Percentiles rank a stretch among this genome's conserved stretches.
Evolutionary conservation across 2,888 invertebrate genomes (phyloP).

Genomic region (Amiota minor): DNA sequence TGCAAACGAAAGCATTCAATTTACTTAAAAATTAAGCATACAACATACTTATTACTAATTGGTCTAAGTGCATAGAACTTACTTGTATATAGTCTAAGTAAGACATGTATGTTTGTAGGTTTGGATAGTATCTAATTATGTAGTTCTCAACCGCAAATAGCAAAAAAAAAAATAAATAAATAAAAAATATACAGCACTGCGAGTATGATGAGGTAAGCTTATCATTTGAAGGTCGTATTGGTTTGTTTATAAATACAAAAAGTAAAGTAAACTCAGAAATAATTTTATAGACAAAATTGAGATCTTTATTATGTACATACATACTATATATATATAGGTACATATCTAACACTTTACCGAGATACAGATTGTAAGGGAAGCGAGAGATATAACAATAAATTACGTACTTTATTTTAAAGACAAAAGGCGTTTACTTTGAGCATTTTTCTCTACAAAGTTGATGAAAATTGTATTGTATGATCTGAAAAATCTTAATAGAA

Average conservation of each 20-base stretch:
- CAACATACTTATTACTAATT: background rate
- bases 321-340: too few relatives aligned
- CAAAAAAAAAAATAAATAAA: too few relatives aligned
- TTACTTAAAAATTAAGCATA: background rate
- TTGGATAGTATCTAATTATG: too few relatives aligned
- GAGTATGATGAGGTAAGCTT: constrained; percentile 16
- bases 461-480: too few relatives aligned
- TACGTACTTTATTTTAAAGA: background rate
- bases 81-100: too few relatives aligned
- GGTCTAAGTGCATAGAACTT: background rate
- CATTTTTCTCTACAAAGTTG: too few relatives aligned
- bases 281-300: background rate
- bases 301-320: background rate
- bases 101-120: too few relatives aligned
- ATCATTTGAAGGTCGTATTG: constrained; percentile 25
- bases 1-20: too few relatives aligned
- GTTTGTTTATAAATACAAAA: constrained; percentile 9
- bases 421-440: too few relatives aligned
- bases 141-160: background rate
- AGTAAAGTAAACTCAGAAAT: constrained; percentile 5
- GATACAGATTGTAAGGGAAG: background rate
- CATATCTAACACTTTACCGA: background rate
- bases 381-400: background rate
- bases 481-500: too few relatives aligned
- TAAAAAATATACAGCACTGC: background rate